Percentiles rank a stretch among this genome's conserved stretches.
Conservation (phyloP, 2,888 invertebrate genomes). For the Ellobium chinense region DNA sequence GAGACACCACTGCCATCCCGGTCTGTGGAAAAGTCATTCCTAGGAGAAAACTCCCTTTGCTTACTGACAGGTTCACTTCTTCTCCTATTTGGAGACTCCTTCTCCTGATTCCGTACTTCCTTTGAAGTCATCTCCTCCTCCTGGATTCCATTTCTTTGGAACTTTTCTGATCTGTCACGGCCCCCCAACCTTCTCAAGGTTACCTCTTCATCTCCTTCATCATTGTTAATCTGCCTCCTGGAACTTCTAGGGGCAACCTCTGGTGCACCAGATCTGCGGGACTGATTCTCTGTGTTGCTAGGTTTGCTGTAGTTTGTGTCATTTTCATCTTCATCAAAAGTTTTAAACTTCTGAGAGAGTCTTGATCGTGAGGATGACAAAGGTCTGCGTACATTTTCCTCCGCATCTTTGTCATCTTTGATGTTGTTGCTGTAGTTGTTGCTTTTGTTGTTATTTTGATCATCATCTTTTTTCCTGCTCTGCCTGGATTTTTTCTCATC, state of each 20-base stretch:
- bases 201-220: not conserved
- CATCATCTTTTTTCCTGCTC: not conserved
- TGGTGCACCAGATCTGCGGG: not conserved
- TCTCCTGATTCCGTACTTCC: too few relatives aligned
- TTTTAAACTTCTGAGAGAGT: not conserved
- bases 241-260: not conserved
- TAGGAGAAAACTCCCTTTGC: constrained; percentile 31
- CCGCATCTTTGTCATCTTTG: not conserved
- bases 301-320: not conserved
- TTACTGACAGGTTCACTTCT: constrained; percentile 1
- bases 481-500: constrained; percentile 32
- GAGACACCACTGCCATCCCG: not conserved
- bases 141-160: not conserved
- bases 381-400: not conserved
- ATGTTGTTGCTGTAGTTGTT: constrained; percentile 12
- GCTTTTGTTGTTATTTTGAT: constrained; percentile 19
- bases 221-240: not conserved
- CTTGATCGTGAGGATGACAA: not conserved
- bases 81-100: not conserved
- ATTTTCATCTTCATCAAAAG: constrained; percentile 11
- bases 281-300: not conserved
- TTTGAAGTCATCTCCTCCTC: too few relatives aligned
- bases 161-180: not conserved
- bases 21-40: constrained; percentile 7
- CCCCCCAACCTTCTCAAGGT: not conserved